Evolutionary conservation across 2,888 invertebrate genomes (phyloP), one percentile per base, ranked within the genome.

Genomic region (Drosophila differens): DNA sequence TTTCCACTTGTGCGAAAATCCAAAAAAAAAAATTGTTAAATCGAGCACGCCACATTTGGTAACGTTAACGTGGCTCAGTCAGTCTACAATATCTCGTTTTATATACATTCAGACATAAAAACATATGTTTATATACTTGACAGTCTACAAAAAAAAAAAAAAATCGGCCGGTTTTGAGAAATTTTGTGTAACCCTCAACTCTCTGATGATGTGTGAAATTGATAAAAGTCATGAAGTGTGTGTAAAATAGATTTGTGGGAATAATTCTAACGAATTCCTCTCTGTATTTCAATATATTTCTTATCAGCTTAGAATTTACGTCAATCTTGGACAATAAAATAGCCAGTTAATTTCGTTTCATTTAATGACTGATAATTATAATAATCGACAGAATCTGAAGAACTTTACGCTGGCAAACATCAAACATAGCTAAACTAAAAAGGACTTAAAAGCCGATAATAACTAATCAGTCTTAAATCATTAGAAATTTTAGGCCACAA

Each of bases 1-100:
- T 64, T 74, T 70, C 6, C 37, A 67, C 67, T 61, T 67, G 59
- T 41, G 63, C 62, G 22, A 66, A 74, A 69, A 69, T 64, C 58
- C 30, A 39, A 39, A 65, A 64, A 35, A 65, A 22, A 5, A 25
- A 39, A 65, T 47, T 22, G 7, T 35, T 19, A 53, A 61, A 39
- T 60, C 16, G 47, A 60, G 52, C 37, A 63, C 55, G 47, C 47
- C 9, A 53, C 51, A 37, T 59, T 28, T 16, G 55, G 16, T 49
- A 63, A 52, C 39, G 54, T 47, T 49, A 60, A 52, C 39, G 62
- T 51, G 44, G 12, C 22, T 22, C 28, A 28, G 28, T 39, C 32
- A 25, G 19, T 55, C 33, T 25, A 37, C 44, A 47, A 47, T 39
- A 12, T 64, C 22, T 22, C 41, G 9, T 25, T 54, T 12, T 19